phyloP scores from a whole-genome alignment of 2,113 vertebrate genomes.

The cattle (Bos taurus) region DNA sequence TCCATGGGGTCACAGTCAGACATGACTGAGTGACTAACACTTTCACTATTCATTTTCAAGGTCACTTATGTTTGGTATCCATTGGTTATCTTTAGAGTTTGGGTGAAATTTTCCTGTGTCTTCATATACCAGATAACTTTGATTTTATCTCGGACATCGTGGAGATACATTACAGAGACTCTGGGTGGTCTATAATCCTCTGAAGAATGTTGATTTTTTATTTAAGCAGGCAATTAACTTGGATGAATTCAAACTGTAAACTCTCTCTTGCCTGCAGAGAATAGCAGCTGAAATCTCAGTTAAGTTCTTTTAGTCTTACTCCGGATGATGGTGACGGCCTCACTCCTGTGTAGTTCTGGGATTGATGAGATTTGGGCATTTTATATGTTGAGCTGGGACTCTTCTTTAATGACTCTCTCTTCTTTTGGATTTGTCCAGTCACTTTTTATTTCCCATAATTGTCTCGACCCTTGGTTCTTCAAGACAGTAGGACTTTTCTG shows the following conservation, averaged over 20 bases:
- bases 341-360: neutral
- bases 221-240: neutral
- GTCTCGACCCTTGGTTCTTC: neutral
- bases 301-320: neutral
- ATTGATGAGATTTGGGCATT: neutral
- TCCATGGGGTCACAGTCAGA: neutral
- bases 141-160: neutral
- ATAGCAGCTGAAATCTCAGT: neutral
- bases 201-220: neutral
- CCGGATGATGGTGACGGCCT: neutral
- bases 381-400: neutral
- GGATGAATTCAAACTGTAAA: neutral
- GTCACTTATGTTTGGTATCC: neutral
- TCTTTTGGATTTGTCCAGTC: neutral
- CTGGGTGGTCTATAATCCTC: neutral
- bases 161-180: neutral
- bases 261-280: neutral
- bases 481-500: neutral
- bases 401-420: neutral
- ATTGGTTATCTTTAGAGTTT: neutral
- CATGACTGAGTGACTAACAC: neutral
- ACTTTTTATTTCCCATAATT: neutral
- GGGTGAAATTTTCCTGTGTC: neutral
- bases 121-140: neutral
- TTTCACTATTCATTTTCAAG: neutral